phyloP scores from a whole-genome alignment of 1,140 invertebrate species.

The Bilobella aurantiaca region DNA sequence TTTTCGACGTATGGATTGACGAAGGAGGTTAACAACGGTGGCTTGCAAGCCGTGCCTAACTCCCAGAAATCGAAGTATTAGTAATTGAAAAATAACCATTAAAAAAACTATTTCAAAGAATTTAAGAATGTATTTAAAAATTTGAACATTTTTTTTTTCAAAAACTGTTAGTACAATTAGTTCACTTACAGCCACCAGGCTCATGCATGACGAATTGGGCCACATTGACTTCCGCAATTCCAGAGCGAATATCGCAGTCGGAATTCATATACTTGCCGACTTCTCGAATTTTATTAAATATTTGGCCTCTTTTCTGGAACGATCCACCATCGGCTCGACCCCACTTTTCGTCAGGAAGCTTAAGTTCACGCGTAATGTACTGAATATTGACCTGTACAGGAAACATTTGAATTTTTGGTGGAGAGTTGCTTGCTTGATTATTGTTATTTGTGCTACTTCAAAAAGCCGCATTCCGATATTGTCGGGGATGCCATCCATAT shows the following conservation, averaged over 20 bases:
- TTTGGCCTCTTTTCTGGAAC: background rate
- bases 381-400: background rate
- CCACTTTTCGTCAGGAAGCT: background rate
- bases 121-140: background rate
- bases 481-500: slow-evolving; percentile 1
- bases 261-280: background rate
- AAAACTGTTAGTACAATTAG: background rate
- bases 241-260: background rate
- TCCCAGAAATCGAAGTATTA: too few relatives aligned
- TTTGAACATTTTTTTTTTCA: background rate
- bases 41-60: background rate
- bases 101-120: background rate
- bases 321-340: background rate
- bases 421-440: background rate
- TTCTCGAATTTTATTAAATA: background rate
- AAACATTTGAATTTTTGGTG: background rate
- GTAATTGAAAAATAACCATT: background rate
- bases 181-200: slow-evolving; percentile 1
- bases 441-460: background rate
- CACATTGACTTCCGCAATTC: background rate
- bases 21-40: background rate
- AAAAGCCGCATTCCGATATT: slow-evolving; percentile 1
- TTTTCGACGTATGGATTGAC: slow-evolving; percentile 5
- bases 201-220: background rate
- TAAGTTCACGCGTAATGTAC: background rate